These are phyloP conservation scores for Acanthurus leucopareius DNA, from an alignment of 2,797 vertebrate species.

Conservation along the genomic window DNA sequence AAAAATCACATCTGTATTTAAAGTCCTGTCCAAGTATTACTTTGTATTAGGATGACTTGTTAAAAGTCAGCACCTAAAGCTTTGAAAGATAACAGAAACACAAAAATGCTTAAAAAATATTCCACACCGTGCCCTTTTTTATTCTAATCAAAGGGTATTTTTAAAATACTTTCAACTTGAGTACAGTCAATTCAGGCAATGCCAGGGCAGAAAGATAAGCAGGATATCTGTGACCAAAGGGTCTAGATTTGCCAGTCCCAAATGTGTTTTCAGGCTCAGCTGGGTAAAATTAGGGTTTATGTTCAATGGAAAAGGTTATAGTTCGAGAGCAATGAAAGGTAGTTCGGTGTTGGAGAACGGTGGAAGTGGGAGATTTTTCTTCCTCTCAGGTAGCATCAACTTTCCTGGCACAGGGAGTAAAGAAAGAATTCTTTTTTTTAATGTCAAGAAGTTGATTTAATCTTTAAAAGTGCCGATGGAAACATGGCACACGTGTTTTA, in stretches of 20 bases:
- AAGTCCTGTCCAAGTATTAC: not conserved
- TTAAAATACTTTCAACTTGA: slow-evolving; percentile 63
- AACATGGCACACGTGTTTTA: slow-evolving; percentile 63
- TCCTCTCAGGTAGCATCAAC: slow-evolving; percentile 63
- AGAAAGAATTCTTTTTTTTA: slow-evolving; percentile 48
- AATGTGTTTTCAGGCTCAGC: slow-evolving; percentile 26
- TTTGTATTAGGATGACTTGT: slow-evolving; percentile 37
- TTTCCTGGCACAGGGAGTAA: slow-evolving; percentile 61
- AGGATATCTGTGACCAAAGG: slow-evolving; percentile 41
- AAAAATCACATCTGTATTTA: slow-evolving; percentile 19
- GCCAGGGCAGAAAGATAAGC: slow-evolving; percentile 47
- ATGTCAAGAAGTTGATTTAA: slow-evolving; percentile 63
- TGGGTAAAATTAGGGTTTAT: slow-evolving; percentile 43
- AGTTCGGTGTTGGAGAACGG: slow-evolving; percentile 36
- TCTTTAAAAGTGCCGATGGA: slow-evolving; percentile 71
- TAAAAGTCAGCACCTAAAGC: slow-evolving; percentile 47
- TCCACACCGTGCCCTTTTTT: slow-evolving; percentile 14
- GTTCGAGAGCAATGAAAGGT: slow-evolving; percentile 49
- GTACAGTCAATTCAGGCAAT: slow-evolving; percentile 37
- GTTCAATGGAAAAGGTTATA: slow-evolving; percentile 26
- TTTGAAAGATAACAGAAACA: slow-evolving; percentile 40
- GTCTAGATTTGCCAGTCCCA: slow-evolving; percentile 28
- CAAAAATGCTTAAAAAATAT: slow-evolving; percentile 23
- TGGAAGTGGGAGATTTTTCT: slow-evolving; percentile 39
- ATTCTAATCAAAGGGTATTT: slow-evolving; percentile 56